Evolutionary conservation across 2,113 vertebrate genomes (phyloP).

Genomic region (Malurus melanocephalus): DNA sequence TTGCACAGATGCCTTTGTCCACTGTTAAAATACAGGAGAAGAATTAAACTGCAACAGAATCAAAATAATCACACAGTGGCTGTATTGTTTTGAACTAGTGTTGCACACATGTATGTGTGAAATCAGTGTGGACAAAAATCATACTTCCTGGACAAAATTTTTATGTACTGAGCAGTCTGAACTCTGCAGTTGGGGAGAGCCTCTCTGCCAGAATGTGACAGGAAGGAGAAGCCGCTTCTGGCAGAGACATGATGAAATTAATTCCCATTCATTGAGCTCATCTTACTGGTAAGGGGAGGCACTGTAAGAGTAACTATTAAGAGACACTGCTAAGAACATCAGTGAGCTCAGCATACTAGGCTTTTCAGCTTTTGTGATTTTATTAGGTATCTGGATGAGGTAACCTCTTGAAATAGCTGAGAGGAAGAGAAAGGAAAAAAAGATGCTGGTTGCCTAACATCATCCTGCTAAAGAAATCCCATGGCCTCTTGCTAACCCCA

Average conservation of each 20-base stretch:
- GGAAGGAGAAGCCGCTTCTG: constrained; percentile 24
- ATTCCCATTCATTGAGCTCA: not conserved
- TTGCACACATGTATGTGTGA: not conserved
- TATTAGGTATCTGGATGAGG: not conserved
- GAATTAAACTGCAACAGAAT: not conserved
- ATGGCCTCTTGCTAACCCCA: not conserved
- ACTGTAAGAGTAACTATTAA: not conserved
- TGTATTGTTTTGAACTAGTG: not conserved
- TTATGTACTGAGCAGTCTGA: not conserved
- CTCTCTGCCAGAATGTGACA: not conserved
- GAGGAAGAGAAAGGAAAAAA: not conserved
- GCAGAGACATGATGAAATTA: constrained; percentile 9
- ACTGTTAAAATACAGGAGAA: not conserved
- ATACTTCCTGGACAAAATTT: not conserved
- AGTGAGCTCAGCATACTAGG: not conserved
- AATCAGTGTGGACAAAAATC: not conserved
- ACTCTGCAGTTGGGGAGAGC: not conserved
- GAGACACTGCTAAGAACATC: not conserved
- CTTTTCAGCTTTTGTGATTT: constrained; percentile 29
- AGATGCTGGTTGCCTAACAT: not conserved
- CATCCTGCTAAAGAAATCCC: not conserved
- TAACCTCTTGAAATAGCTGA: constrained; percentile 10
- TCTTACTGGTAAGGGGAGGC: not conserved
- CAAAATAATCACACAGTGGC: not conserved
- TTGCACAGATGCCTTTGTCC: not conserved